Percentiles rank a stretch among this genome's conserved stretches.
phyloP scores from a whole-genome alignment of 64 coral and sea anemone species.

The Pachyseris speciosa region DNA sequence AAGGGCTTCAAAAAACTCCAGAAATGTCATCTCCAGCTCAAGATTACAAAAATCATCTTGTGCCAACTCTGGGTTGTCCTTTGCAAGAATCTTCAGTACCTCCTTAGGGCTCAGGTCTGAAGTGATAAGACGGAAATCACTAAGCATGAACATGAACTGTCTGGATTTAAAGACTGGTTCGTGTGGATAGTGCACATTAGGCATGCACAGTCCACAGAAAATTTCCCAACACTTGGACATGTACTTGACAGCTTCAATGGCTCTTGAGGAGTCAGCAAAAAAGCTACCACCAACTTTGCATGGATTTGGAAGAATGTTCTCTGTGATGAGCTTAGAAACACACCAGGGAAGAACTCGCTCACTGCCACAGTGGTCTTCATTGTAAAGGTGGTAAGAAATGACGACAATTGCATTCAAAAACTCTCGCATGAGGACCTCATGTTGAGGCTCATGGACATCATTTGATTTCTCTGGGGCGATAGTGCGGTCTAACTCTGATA shows the following conservation, averaged over 20 bases:
- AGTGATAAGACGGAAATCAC: constrained; percentile 85
- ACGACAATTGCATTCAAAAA: constrained; percentile 91
- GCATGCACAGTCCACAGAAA: constrained; percentile 59
- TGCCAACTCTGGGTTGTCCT: constrained; percentile 83
- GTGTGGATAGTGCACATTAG: constrained; percentile 47
- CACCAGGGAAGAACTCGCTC: constrained; percentile 74
- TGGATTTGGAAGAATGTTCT: constrained; percentile 83
- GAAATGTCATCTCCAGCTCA: constrained; percentile 93
- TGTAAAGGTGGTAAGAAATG: constrained; percentile 84
- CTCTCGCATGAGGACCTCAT: constrained; percentile 85
- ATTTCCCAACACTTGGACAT: constrained; percentile 74
- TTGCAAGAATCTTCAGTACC: constrained; percentile 78
- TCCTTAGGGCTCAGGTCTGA: constrained; percentile 84
- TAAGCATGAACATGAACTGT: constrained; percentile 93
- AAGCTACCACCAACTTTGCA: constrained; percentile 81
- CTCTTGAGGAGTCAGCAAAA: constrained; percentile 66
- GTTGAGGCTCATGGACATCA: constrained; percentile 79
- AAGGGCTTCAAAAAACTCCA: constrained; percentile 95
- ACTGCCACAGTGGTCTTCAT: constrained; percentile 28
- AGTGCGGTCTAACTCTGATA: constrained; percentile 79
- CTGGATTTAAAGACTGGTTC: constrained; percentile 82
- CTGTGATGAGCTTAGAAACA: constrained; percentile 79
- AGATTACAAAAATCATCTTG: constrained; percentile 93
- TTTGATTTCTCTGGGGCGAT: constrained; percentile 42
- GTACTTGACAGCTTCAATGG: constrained; percentile 81